Conservation (phyloP, 2,888 invertebrate species). For the Agonopterix alstromeriana region DNA sequence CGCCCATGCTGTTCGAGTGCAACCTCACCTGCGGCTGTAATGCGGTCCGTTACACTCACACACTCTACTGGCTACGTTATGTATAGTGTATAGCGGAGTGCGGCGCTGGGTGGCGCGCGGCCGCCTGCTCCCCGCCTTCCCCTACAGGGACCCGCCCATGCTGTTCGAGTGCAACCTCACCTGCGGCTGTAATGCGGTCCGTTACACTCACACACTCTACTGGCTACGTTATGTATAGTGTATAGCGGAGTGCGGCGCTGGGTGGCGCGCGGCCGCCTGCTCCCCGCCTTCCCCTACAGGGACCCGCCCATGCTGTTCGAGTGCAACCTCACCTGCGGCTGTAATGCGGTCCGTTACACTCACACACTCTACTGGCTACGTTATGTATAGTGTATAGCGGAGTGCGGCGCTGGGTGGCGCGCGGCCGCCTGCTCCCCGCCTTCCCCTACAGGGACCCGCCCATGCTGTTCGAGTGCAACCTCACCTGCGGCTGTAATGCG, state of each 20-base stretch:
- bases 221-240: too few species aligned
- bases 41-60: slow-evolving; percentile 34
- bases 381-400: too few species aligned
- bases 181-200: slow-evolving; percentile 34
- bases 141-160: slow-evolving; percentile 91
- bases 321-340: slow-evolving; percentile 56
- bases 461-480: too few species aligned
- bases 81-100: too few species aligned
- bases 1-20: slow-evolving; percentile 95
- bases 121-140: slow-evolving; percentile 85
- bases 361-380: too few species aligned
- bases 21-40: too few species aligned
- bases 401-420: too few species aligned
- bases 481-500: too few species aligned
- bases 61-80: too few species aligned
- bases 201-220: background rate
- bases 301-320: slow-evolving; percentile 96
- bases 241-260: too few species aligned
- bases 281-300: slow-evolving; percentile 86
- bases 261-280: slow-evolving; percentile 87
- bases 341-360: slow-evolving; percentile 34
- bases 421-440: too few species aligned
- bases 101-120: slow-evolving; percentile 82
- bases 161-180: slow-evolving; percentile 85
- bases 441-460: too few species aligned